These are phyloP conservation scores for Equus przewalskii DNA, from an alignment of 2,113 vertebrate genomes.

Conservation along the genomic window DNA sequence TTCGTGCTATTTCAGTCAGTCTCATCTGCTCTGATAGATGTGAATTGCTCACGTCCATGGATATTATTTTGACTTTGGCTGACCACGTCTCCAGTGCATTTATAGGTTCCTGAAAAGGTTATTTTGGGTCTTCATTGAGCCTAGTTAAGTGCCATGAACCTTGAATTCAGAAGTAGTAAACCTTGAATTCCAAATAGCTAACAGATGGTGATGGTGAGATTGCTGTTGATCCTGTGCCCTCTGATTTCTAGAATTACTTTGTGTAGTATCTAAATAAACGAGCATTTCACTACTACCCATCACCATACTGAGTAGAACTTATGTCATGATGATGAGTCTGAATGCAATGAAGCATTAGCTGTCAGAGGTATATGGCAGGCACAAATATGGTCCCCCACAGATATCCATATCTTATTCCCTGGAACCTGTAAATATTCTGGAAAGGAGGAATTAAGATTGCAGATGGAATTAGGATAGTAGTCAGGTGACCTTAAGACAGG, in stretches of 20 bases:
- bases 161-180: conserved; percentile 13
- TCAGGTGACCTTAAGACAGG: background rate
- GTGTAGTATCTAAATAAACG: background rate
- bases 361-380: background rate
- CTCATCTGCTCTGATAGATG: conserved; percentile 20
- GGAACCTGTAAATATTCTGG: background rate
- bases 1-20: conserved; percentile 52
- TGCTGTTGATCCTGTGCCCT: background rate
- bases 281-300: background rate
- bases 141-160: conserved; percentile 48
- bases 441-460: background rate
- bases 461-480: background rate
- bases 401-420: background rate
- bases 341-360: background rate
- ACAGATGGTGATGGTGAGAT: background rate
- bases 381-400: background rate
- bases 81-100: background rate
- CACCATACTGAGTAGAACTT: background rate
- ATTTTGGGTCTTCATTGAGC: conserved; percentile 20
- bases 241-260: background rate
- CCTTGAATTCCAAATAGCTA: background rate
- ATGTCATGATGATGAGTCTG: background rate
- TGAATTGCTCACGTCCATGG: conserved; percentile 29
- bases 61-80: conserved; percentile 71
- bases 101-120: conserved; percentile 36